phyloP scores from a whole-genome alignment of 2,113 vertebrate genomes.

The Platanista minor region DNA sequence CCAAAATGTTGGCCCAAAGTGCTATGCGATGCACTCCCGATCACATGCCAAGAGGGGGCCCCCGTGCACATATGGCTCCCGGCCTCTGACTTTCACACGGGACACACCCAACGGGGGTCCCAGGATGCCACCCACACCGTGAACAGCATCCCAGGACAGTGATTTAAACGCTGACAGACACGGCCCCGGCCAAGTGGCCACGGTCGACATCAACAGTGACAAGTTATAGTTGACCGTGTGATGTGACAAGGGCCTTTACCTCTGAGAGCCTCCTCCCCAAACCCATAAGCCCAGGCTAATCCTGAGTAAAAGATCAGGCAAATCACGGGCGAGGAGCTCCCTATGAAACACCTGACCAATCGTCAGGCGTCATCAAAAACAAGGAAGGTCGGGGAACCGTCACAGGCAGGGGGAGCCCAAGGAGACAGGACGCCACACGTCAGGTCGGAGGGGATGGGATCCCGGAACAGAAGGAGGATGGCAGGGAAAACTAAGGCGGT shows the following conservation, averaged over 20 bases:
- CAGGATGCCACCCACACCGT: accelerated
- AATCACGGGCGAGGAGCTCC: neutral
- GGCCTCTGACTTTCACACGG: neutral
- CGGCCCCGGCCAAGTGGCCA: accelerated
- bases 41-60: accelerated
- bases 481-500: too few species aligned
- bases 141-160: too few species aligned
- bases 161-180: too few species aligned
- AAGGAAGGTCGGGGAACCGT: neutral
- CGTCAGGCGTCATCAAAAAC: neutral
- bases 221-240: accelerated
- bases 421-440: neutral
- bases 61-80: accelerated
- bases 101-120: accelerated
- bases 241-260: neutral
- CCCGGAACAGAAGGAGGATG: neutral
- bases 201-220: accelerated
- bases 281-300: too few species aligned
- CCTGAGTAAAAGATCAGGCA: neutral
- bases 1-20: neutral
- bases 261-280: neutral
- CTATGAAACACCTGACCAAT: neutral
- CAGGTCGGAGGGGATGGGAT: too few species aligned
- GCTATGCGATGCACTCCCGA: neutral
- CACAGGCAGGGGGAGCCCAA: neutral